phyloP scores from a whole-genome alignment of 53 echinoderm and acorn worm species.

The Antedon mediterranea region DNA sequence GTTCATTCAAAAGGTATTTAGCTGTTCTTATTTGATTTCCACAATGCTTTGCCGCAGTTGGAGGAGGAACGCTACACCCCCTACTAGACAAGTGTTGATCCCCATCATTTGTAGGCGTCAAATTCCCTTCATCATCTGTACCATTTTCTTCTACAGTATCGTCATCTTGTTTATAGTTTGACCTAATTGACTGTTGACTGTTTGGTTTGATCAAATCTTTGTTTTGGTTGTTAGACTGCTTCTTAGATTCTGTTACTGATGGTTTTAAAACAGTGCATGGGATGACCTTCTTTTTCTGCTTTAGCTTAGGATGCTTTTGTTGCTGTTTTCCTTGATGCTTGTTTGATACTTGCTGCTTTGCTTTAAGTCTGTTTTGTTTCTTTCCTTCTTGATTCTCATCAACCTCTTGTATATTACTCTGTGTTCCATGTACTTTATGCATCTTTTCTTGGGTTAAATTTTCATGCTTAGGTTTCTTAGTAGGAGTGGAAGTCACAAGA shows the following conservation, averaged over 20 bases:
- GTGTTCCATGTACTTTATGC: too few species aligned
- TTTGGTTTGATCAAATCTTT: background rate
- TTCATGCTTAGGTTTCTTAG: background rate
- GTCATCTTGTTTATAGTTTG: background rate
- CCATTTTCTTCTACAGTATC: background rate
- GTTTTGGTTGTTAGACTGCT: background rate
- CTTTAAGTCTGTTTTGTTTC: too few species aligned
- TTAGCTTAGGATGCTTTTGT: background rate
- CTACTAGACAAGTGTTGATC: too few species aligned
- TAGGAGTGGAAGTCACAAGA: background rate
- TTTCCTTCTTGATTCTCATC: too few species aligned
- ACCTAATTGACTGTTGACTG: background rate
- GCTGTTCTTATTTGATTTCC: constrained; percentile 44
- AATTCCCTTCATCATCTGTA: background rate
- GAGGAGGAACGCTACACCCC: too few species aligned
- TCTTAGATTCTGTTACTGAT: background rate
- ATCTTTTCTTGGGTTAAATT: too few species aligned
- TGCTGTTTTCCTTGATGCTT: too few species aligned
- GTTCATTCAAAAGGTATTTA: constrained; percentile 40
- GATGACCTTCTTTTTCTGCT: background rate
- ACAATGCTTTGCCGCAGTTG: too few species aligned
- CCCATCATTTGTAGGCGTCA: background rate
- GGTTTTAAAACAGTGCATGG: background rate
- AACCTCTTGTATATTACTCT: too few species aligned
- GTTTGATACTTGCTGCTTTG: too few species aligned